Conservation (phyloP, 1,140 invertebrate species). For the Copidosoma floridanum region DNA sequence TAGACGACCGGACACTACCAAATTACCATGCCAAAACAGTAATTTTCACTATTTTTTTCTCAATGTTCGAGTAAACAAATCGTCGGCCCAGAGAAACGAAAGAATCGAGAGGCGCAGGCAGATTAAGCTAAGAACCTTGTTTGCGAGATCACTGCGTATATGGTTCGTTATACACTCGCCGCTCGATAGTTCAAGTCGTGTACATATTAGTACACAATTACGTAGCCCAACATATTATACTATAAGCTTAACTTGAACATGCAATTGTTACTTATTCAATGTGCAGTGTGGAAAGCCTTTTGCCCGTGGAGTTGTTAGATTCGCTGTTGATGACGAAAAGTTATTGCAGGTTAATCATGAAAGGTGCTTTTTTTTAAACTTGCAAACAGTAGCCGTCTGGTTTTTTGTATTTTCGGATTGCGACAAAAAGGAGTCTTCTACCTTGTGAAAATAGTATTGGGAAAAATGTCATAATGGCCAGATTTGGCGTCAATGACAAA, state of each 20-base stretch:
- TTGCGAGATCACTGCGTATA: too few species aligned
- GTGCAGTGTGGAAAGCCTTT: too few species aligned
- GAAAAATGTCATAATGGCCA: background rate
- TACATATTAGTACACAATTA: slow-evolving; percentile 35
- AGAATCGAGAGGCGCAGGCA: too few species aligned
- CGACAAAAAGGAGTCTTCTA: slow-evolving; percentile 8
- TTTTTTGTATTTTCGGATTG: slow-evolving; percentile 16
- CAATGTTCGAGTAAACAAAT: slow-evolving; percentile 21
- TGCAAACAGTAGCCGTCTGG: slow-evolving; percentile 14
- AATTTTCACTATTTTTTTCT: slow-evolving; percentile 11
- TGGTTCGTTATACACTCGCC: too few species aligned
- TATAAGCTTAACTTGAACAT: slow-evolving; percentile 18
- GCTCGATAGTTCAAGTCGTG: background rate
- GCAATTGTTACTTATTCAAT: slow-evolving; percentile 52
- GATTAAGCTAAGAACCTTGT: too few species aligned
- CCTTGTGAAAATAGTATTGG: background rate
- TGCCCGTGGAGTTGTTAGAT: too few species aligned
- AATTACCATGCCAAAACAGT: too few species aligned
- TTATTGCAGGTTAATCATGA: too few species aligned
- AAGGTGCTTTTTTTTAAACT: background rate
- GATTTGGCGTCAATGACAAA: background rate
- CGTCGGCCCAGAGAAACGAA: too few species aligned
- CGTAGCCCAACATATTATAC: too few species aligned
- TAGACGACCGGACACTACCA: too few species aligned
- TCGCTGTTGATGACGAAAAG: too few species aligned